Evolutionary conservation across 2,797 vertebrate genomes (phyloP).

Genomic region (Sebastes cheni): DNA sequence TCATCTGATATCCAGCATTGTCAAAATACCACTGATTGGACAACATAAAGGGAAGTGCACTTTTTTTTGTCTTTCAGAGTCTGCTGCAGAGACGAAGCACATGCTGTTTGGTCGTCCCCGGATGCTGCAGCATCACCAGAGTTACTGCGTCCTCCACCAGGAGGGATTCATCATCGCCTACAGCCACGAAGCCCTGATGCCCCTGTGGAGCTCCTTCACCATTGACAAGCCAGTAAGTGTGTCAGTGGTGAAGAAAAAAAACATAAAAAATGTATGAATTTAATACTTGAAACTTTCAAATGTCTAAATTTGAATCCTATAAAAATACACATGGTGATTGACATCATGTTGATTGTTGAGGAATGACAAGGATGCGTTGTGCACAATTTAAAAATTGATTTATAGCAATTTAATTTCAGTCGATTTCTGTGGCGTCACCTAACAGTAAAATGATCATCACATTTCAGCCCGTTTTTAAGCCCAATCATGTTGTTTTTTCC

Average conservation of each 20-base stretch:
- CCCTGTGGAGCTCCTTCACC: constrained; percentile 83
- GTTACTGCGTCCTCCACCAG: constrained; percentile 78
- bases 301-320: not conserved
- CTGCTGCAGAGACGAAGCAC: constrained; percentile 57
- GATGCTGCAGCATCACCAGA: constrained; percentile 52
- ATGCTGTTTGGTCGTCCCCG: constrained; percentile 68
- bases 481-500: no score
- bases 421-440: no score
- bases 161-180: constrained; percentile 76
- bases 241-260: no score
- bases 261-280: no score
- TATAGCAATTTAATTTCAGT: not conserved
- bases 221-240: constrained; percentile 49
- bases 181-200: constrained; percentile 62
- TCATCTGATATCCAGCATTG: not conserved
- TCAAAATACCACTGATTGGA: not conserved
- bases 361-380: not conserved
- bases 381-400: not conserved
- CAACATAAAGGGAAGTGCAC: not conserved
- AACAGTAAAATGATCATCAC: no score
- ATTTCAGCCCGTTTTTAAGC: no score
- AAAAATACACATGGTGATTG: not conserved
- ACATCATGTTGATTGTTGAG: not conserved
- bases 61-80: constrained; percentile 39
- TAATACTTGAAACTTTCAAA: not conserved